These are phyloP conservation scores for Heliothis peltigera DNA, from an alignment of 2,888 invertebrate genomes.

Conservation along the genomic window DNA sequence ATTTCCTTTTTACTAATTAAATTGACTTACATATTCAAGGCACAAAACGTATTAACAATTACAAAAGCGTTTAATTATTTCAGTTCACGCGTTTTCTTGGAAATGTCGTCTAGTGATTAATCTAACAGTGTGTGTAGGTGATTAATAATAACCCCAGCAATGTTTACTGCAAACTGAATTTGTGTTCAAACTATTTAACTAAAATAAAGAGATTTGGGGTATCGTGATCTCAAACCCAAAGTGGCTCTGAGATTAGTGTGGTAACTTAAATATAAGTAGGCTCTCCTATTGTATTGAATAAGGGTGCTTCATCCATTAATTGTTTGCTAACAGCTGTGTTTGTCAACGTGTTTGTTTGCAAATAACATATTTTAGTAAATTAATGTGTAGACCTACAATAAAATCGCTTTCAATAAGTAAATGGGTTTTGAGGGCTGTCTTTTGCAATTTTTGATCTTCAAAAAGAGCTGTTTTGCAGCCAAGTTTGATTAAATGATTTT, in stretches of 20 bases:
- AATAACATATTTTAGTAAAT: slow-evolving; percentile 30
- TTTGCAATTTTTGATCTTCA: too few relatives aligned
- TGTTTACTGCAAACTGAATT: slow-evolving; percentile 60
- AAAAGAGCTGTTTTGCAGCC: too few relatives aligned
- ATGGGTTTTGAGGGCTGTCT: too few relatives aligned
- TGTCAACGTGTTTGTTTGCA: slow-evolving; percentile 38
- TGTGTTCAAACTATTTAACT: slow-evolving; percentile 68
- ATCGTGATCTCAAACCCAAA: slow-evolving; percentile 70
- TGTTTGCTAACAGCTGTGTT: slow-evolving; percentile 17
- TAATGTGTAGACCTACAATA: too few relatives aligned
- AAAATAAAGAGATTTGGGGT: slow-evolving; percentile 61
- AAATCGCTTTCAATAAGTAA: too few relatives aligned
- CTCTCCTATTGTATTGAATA: slow-evolving; percentile 53
- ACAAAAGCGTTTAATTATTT: slow-evolving; percentile 35
- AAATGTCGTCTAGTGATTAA: slow-evolving; percentile 31
- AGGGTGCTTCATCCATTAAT: slow-evolving; percentile 42
- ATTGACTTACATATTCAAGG: slow-evolving; percentile 31
- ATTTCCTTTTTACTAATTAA: slow-evolving; percentile 18
- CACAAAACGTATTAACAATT: slow-evolving; percentile 32
- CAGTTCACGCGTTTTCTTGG: slow-evolving; percentile 29
- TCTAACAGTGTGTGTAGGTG: slow-evolving; percentile 17
- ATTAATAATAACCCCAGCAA: slow-evolving; percentile 46
- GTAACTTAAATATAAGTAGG: slow-evolving; percentile 66
- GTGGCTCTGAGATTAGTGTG: slow-evolving; percentile 71
- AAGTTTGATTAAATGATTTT: too few relatives aligned